A percentile compares a stretch with the other conserved stretches of the same genome.
Conservation (phyloP, 2,888 invertebrate species). For the Luffia ferchaultella region DNA sequence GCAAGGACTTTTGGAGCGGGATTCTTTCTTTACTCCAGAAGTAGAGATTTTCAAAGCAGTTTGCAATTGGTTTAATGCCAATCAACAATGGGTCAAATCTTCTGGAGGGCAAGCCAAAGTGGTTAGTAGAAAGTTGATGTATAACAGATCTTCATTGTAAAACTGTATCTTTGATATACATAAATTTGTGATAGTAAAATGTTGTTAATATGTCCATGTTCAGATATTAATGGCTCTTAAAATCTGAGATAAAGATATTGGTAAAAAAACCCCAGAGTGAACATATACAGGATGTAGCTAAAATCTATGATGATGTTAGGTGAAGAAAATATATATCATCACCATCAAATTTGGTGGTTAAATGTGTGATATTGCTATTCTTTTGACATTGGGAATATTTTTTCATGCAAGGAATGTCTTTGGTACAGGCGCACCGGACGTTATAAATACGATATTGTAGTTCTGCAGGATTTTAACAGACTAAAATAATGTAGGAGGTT, state of each 20-base stretch:
- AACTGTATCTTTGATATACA: neutral
- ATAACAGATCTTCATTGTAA: neutral
- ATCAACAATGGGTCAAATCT: slow-evolving; percentile 73
- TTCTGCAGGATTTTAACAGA: neutral
- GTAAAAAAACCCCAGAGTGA: slow-evolving; percentile 45
- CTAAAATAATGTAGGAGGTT: neutral
- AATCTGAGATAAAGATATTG: too few species aligned
- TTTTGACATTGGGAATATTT: neutral
- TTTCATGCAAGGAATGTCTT: neutral
- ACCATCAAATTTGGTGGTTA: neutral
- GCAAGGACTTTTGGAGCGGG: slow-evolving; percentile 84
- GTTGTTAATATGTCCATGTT: too few species aligned
- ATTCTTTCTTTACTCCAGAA: slow-evolving; percentile 97
- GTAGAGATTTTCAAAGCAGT: slow-evolving; percentile 94
- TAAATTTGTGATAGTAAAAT: too few species aligned
- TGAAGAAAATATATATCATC: neutral
- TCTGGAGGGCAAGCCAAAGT: slow-evolving; percentile 67
- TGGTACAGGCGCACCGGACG: neutral
- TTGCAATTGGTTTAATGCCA: slow-evolving; percentile 84
- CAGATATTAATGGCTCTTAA: too few species aligned
- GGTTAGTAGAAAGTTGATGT: slow-evolving; percentile 30
- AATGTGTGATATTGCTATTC: neutral
- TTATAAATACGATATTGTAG: neutral
- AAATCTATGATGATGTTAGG: neutral
- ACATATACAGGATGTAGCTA: neutral